These are phyloP conservation scores for Isurus oxyrinchus DNA, from an alignment of 2,113 vertebrate genomes.

Conservation along the genomic window DNA sequence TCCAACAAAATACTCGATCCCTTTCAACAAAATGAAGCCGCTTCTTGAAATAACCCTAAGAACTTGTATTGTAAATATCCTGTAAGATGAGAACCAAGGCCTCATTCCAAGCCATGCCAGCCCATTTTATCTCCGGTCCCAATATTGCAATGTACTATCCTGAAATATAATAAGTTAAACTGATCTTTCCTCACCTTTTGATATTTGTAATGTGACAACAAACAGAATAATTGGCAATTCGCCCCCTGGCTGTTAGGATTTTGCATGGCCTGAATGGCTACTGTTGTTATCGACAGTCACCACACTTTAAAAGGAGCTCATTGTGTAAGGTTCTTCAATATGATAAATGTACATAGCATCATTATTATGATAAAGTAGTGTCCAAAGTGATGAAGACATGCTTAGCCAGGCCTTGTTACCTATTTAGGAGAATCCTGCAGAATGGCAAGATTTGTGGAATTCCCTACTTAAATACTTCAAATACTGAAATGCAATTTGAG, in stretches of 20 bases:
- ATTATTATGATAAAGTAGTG: background rate
- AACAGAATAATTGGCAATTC: background rate
- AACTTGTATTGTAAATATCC: background rate
- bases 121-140: background rate
- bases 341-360: background rate
- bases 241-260: background rate
- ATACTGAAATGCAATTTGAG: background rate
- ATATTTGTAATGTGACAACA: background rate
- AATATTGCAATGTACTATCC: background rate
- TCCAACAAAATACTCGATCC: background rate
- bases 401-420: background rate
- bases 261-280: background rate
- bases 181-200: background rate
- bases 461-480: background rate
- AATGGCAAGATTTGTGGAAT: background rate
- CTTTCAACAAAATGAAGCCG: background rate
- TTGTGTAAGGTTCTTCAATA: background rate
- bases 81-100: background rate
- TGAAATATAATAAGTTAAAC: background rate
- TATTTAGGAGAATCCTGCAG: background rate
- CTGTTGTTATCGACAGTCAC: background rate
- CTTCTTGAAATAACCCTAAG: background rate
- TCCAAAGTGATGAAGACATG: background rate
- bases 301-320: background rate
- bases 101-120: background rate